Conservation (phyloP, 2,888 invertebrate genomes). For the Acleris cristana region DNA sequence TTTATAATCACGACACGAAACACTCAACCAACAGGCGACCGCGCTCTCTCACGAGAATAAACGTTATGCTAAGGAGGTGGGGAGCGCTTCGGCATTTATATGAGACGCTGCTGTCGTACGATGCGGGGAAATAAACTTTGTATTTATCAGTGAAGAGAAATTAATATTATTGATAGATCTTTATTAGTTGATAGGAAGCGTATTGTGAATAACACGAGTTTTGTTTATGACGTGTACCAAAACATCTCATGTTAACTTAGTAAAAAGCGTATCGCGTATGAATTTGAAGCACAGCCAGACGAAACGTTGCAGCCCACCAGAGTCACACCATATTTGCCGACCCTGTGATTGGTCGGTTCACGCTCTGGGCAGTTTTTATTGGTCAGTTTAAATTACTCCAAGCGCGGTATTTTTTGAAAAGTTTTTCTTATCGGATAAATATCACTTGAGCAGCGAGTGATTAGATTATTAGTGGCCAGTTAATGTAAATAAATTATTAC, state of each 20-base stretch:
- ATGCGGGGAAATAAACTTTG: slow-evolving; percentile 73
- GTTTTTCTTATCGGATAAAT: slow-evolving; percentile 11
- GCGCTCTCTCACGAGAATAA: slow-evolving; percentile 60
- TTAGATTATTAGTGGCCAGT: not conserved
- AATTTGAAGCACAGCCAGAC: slow-evolving; percentile 51
- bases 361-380: slow-evolving; percentile 54
- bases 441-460: slow-evolving; percentile 18
- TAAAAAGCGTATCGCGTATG: slow-evolving; percentile 46
- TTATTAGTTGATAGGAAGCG: slow-evolving; percentile 11
- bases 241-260: slow-evolving; percentile 52
- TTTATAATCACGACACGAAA: slow-evolving; percentile 60
- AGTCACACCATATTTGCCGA: slow-evolving; percentile 77
- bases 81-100: slow-evolving; percentile 72
- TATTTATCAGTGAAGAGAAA: slow-evolving; percentile 62
- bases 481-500: not conserved
- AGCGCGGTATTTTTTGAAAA: slow-evolving; percentile 57
- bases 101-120: slow-evolving; percentile 75
- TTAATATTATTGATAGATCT: slow-evolving; percentile 42
- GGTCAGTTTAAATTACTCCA: slow-evolving; percentile 46
- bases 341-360: slow-evolving; percentile 64
- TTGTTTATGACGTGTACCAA: slow-evolving; percentile 34
- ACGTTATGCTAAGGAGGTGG: slow-evolving; percentile 78
- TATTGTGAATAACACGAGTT: slow-evolving; percentile 16
- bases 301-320: slow-evolving; percentile 62
- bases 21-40: slow-evolving; percentile 61